Percentiles rank a stretch among this genome's conserved stretches.
Conservation (phyloP, 2,113 vertebrate genomes). For the Brienomyrus longianalis region DNA sequence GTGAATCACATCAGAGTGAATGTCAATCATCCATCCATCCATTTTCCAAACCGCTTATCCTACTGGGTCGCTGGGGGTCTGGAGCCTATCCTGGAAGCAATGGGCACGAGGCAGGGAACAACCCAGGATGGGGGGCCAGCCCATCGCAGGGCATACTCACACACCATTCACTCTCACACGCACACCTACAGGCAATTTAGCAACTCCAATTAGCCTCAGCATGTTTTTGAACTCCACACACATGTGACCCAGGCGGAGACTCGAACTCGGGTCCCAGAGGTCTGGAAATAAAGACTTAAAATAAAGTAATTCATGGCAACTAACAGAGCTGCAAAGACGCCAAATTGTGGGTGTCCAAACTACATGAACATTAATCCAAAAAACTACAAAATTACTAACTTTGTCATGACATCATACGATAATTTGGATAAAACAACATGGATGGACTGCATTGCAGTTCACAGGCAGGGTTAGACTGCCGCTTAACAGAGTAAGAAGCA, state of each 20-base stretch:
- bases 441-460: neutral
- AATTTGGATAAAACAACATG: neutral
- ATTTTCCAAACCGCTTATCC: too few species aligned
- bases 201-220: too few species aligned
- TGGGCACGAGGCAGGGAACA: too few species aligned
- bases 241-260: too few species aligned
- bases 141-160: too few species aligned
- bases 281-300: neutral
- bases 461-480: neutral
- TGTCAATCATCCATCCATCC: neutral
- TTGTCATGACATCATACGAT: neutral
- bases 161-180: too few species aligned
- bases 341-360: neutral
- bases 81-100: too few species aligned
- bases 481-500: neutral
- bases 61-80: too few species aligned
- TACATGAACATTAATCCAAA: neutral
- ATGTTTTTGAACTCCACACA: too few species aligned
- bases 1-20: neutral
- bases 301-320: neutral
- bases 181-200: too few species aligned
- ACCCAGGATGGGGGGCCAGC: too few species aligned
- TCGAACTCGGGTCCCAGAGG: neutral
- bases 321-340: neutral
- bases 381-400: neutral